Evolutionary conservation across 2,888 invertebrate species (phyloP).

Genomic region (Priocnemis perturbator): DNA sequence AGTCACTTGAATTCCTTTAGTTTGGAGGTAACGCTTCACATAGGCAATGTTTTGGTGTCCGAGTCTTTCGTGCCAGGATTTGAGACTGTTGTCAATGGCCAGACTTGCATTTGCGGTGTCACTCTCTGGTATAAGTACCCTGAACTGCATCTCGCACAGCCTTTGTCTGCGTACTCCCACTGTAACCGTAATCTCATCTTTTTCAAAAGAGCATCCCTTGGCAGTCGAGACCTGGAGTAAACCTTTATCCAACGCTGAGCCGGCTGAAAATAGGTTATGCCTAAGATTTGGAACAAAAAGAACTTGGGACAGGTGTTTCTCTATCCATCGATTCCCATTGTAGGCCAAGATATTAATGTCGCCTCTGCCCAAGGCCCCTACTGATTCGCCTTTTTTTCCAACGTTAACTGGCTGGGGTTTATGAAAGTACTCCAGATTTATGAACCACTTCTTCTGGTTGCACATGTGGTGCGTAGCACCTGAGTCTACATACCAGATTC

Average conservation of each 20-base stretch:
- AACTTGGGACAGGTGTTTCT: conserved; percentile 31
- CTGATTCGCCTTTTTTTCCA: conserved; percentile 31
- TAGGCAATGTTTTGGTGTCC: conserved; percentile 32
- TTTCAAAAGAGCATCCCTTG: conserved; percentile 24
- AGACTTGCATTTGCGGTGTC: conserved; percentile 18
- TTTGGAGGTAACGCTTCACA: conserved; percentile 32
- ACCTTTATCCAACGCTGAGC: conserved; percentile 40
- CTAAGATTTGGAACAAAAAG: conserved; percentile 32
- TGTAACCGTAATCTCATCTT: conserved; percentile 27
- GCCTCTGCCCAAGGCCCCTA: conserved; percentile 38
- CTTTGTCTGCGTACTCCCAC: conserved; percentile 35
- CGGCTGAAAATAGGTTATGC: conserved; percentile 37
- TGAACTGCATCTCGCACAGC: conserved; percentile 35
- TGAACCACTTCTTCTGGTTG: conserved; percentile 42
- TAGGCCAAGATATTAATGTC: conserved; percentile 43
- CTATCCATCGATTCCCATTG: conserved; percentile 36
- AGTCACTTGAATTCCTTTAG: conserved; percentile 18
- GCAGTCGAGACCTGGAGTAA: conserved; percentile 33
- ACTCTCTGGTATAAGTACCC: conserved; percentile 12
- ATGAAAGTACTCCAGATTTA: conserved; percentile 26
- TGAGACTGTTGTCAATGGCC: background rate
- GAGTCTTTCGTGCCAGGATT: conserved; percentile 36
- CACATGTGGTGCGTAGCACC: conserved; percentile 52
- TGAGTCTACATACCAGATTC: conserved; percentile 43
- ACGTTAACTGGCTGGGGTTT: conserved; percentile 21